Percentiles rank a stretch among this genome's conserved stretches.
Conservation (phyloP, 2,888 invertebrate genomes). For the Aphidius colemani region DNA sequence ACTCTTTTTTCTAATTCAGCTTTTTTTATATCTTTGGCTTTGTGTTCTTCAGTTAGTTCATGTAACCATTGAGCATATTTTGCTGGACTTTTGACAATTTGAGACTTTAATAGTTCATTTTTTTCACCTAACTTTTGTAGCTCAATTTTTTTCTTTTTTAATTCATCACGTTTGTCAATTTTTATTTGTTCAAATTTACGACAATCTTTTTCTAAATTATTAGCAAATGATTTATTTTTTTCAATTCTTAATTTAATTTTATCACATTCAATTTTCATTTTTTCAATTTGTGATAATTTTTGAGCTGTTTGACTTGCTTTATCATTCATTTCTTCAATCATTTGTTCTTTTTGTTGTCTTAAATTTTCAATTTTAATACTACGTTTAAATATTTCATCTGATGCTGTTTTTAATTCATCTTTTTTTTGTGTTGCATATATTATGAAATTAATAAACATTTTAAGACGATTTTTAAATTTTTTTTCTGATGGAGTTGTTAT, state of each 20-base stretch:
- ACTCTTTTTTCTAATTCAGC: slow-evolving; percentile 39
- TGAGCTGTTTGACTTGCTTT: slow-evolving; percentile 32
- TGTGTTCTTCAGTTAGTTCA: slow-evolving; percentile 36
- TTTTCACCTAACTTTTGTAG: slow-evolving; percentile 32
- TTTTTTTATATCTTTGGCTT: slow-evolving; percentile 35
- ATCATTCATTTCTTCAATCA: slow-evolving; percentile 30
- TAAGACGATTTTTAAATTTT: slow-evolving; percentile 39
- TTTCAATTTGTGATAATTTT: slow-evolving; percentile 27
- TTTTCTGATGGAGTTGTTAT: slow-evolving; percentile 45
- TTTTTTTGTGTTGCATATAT: slow-evolving; percentile 38
- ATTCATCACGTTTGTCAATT: slow-evolving; percentile 22
- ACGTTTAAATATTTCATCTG: background rate
- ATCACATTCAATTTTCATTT: slow-evolving; percentile 34
- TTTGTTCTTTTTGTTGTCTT: slow-evolving; percentile 26
- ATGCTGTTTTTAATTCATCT: too few relatives aligned
- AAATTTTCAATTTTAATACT: slow-evolving; percentile 26
- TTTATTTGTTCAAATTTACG: slow-evolving; percentile 31
- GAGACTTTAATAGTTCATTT: slow-evolving; percentile 37
- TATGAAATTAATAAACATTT: slow-evolving; percentile 44
- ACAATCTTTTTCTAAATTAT: slow-evolving; percentile 22
- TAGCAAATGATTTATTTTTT: slow-evolving; percentile 25
- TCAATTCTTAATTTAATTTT: slow-evolving; percentile 23
- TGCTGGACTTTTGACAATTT: slow-evolving; percentile 44
- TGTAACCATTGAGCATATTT: slow-evolving; percentile 33
- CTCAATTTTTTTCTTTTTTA: slow-evolving; percentile 29